Base-by-base conservation (phyloP, 2,888 invertebrate genomes). In the Metellina segmentata region DNA sequence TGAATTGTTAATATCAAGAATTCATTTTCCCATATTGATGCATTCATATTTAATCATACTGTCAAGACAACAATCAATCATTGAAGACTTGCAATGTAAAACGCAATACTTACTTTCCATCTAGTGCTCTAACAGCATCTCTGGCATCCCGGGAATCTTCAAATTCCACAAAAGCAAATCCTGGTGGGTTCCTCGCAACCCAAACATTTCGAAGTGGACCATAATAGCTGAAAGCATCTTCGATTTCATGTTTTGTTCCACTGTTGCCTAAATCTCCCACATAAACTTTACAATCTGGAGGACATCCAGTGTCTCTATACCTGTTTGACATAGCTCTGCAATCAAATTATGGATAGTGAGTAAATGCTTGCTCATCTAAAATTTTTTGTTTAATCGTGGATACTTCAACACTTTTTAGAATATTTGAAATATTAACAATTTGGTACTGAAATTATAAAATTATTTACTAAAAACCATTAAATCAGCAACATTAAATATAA, bases 111-210 rank as follows among this genome's bases (percentile, higher is more conserved):
- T 90, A 93, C 93, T 93, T 93, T 88, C 94, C 94, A 86, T 94
- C 93, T 69, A 94, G 72, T n/a, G 93, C 94, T 85, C 93, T 91
- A 5, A 91, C 90, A 74, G 94, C 94, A 90, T 94, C 94, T 70
- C 93, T 92, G 19, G 95, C 95, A 93, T 95, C 95, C 34, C 95
- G 94, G 16, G 94, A 93, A 93, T 95, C 95, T 92, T 95, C 94
- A 93, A 94, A 95, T 93, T 95, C 94, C 13, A 95, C 94, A 91
- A 95, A 95, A 13, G 94, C 95, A 93, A 95, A 94, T 52, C 95
- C 94, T 20, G 95, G 94, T 19, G 94, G 95, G 92, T 94, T 95
- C 75, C 94, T 93, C 7, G 94, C 94, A 11, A 95, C 94, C 95
- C 95, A 95, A 51, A 95, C 94, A 93, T 94, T 94, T 74, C 94